Evolutionary conservation across 2,888 invertebrate species (phyloP).

Genomic region (Coenonympha glycerion): DNA sequence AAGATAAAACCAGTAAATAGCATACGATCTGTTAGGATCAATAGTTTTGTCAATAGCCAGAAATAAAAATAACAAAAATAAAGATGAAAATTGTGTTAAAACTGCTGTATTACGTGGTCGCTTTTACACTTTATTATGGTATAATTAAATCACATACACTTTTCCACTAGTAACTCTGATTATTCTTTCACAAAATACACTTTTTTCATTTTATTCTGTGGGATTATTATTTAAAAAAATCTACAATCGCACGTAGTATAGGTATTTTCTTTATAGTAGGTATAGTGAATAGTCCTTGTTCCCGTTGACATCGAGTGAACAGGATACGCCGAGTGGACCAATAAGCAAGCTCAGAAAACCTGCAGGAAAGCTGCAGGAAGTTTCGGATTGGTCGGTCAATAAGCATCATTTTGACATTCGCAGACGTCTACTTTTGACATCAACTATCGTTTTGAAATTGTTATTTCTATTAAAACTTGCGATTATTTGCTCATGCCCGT

Average conservation of each 20-base stretch:
- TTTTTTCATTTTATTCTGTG: conserved; percentile 15
- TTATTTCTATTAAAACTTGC: no score
- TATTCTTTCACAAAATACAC: conserved; percentile 19
- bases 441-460: no score
- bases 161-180: conserved; percentile 9
- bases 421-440: no score
- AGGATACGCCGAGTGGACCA: conserved; percentile 23
- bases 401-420: no score
- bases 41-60: conserved; percentile 33
- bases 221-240: conserved; percentile 22
- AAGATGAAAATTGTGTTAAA: conserved; percentile 16
- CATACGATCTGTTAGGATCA: conserved; percentile 34
- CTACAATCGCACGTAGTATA: conserved; percentile 25
- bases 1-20: neutral
- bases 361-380: conserved; percentile 19
- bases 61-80: conserved; percentile 35
- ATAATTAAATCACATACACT: conserved; percentile 21
- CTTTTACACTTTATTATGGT: neutral
- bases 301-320: conserved; percentile 25
- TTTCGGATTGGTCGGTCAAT: conserved; percentile 27
- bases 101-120: conserved; percentile 7
- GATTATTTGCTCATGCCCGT: no score
- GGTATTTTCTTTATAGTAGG: conserved; percentile 26
- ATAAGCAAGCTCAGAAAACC: conserved; percentile 20
- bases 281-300: conserved; percentile 26